Evolutionary conservation across 23 tunicate genomes (phyloP), one percentile per base, ranked within the genome.

Genomic region (Ciona savignyi): DNA sequence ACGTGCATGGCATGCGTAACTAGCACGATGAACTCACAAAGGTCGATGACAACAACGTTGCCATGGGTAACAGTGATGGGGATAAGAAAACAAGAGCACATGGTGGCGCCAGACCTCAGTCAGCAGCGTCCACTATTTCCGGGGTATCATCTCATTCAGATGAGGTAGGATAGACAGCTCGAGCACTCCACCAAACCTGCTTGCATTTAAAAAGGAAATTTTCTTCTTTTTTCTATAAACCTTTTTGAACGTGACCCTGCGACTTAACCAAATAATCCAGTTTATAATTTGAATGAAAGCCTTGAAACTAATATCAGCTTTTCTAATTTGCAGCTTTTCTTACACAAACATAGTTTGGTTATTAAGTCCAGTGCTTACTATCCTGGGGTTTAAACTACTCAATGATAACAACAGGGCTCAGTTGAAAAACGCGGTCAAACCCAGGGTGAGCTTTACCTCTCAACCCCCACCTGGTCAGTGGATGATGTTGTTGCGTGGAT

Each of bases 401-500:
- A n/a, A n/a, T n/a, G n/a, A n/a, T n/a, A n/a, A n/a, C n/a, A n/a
- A n/a, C n/a, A 42, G 56, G 56, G 56, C 56, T 42, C 56, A 6
- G 56, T 42, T 6, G 56, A 42, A 42, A 42, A 42, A 42, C 9
- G 56, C 11, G 56, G 15, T 23, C 76, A 49, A 60, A 32, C 33
- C 3, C 77, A 81, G 11, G 34, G 63, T 30, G 30, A 48, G 25
- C 60, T 35, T 48, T 62, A 62, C 23, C 62, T 82, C 30, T 49
- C 78, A 23, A 75, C 82, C 33, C 87, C 96, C 23, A 21, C 49
- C 34, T 89, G 96, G 96, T 74, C 89, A 6, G 29, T 48, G n/a
- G 82, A 79, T 0, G 87, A 89, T 25, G 96, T 89, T 0, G 76
- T 78, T 23, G 34, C 29, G 6, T 89, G 96, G 96, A 51, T 89